These are phyloP conservation scores for Cotesia glomerata DNA, from an alignment of 1,140 invertebrate genomes.

Conservation along the genomic window DNA sequence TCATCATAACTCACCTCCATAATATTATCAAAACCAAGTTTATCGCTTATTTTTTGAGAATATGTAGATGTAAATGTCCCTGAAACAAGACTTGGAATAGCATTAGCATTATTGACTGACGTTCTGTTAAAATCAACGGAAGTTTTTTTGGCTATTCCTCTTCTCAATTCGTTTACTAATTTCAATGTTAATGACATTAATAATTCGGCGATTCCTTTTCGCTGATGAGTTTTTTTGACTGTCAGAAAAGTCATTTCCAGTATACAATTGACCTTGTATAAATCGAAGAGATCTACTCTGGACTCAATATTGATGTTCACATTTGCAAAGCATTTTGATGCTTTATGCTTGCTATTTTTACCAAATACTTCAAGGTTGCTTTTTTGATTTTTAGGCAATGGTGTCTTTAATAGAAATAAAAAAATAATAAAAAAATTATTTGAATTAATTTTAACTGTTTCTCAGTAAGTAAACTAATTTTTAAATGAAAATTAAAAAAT, in stretches of 20 bases:
- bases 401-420: constrained; percentile 40
- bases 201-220: constrained; percentile 62
- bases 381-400: constrained; percentile 54
- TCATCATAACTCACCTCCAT: constrained; percentile 59
- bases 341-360: constrained; percentile 62
- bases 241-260: constrained; percentile 73
- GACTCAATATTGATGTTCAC: constrained; percentile 68
- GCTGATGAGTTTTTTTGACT: constrained; percentile 60
- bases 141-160: constrained; percentile 59
- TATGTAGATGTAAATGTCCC: constrained; percentile 67
- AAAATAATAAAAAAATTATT: background rate
- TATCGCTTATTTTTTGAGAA: constrained; percentile 65
- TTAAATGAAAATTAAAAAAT: too few relatives aligned
- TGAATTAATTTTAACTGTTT: background rate
- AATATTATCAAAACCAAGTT: constrained; percentile 64
- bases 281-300: constrained; percentile 66
- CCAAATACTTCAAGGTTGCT: constrained; percentile 66
- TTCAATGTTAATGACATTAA: constrained; percentile 64
- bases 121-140: constrained; percentile 40
- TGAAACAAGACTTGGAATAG: constrained; percentile 64
- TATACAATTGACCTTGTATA: constrained; percentile 68
- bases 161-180: constrained; percentile 61
- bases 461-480: too few relatives aligned
- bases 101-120: constrained; percentile 56
- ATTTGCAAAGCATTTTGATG: constrained; percentile 64